Base-by-base conservation (phyloP, 35 echinoderm and acorn worm genomes). In the Lytechinus pictus region DNA sequence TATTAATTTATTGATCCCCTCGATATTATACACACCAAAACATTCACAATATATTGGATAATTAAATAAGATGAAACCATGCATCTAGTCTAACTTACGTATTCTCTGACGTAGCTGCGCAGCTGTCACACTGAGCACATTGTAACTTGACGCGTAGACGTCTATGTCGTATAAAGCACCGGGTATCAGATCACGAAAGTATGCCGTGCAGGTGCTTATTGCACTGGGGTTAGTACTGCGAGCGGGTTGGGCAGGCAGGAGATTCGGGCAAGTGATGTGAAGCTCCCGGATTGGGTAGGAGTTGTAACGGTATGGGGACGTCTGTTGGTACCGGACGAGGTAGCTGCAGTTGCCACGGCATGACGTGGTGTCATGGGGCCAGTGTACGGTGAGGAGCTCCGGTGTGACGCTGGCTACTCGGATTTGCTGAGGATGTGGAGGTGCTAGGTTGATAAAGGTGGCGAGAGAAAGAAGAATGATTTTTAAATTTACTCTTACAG, bases 271-370 rank as follows among this genome's bases (percentile, higher is more conserved):
- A 12, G 0, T 2, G 29, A 90, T 10, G 4, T 28, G 88, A 12
- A 52, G 52, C 11, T 90, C 28, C 87, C 6, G 9, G 27, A 90
- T 44, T 28, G 88, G 88, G 66, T 79, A 4, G 16, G 66, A 24
- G 19, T 79, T 79, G 66, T 71, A 71, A 7, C 14, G 14, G 87
- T 54, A 54, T 44, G 52, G 29, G 8, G 29, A 44, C 88, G 88
- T 33, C 29, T 44, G 88, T 90, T 90, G 28, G 88, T 90, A 90
- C 5, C 88, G 88, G 52, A 90, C 88, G 10, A 90, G 88, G 88
- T 90, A 90, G 9, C 29, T 52, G 28, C 88, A 90, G 12, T 16
- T 7, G 66, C 12, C 66, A 24, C 12, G 12, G 66, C 66, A 79
- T 4, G 66, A 79, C 6, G 66, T 24, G 66, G 66, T 14, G 66